These are phyloP conservation scores for Smutsia gigantea DNA, from an alignment of 2,797 vertebrate genomes.

Conservation along the genomic window DNA sequence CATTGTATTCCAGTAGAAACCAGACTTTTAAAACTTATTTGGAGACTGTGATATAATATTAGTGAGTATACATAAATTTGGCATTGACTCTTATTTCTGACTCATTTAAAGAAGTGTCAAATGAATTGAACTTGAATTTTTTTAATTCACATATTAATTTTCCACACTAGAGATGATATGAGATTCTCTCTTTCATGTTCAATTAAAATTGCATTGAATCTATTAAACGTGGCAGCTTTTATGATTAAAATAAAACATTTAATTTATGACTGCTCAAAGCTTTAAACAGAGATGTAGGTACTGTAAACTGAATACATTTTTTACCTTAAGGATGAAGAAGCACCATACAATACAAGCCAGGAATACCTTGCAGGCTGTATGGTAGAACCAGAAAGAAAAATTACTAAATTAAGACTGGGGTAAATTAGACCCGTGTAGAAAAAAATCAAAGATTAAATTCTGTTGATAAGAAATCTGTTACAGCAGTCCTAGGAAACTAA, in stretches of 20 bases:
- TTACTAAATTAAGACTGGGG: background rate
- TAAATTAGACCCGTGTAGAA: background rate
- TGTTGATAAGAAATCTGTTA: background rate
- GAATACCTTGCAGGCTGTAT: background rate
- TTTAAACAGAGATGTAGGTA: background rate
- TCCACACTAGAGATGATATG: background rate
- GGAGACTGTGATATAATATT: background rate
- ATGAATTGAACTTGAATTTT: background rate
- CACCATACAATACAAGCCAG: background rate
- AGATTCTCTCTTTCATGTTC: background rate
- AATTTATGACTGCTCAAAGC: background rate
- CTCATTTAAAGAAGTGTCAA: background rate
- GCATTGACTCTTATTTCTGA: background rate
- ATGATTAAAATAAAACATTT: slow-evolving; percentile 16
- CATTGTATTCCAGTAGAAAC: background rate
- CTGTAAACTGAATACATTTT: background rate
- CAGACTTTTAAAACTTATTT: background rate
- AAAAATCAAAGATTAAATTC: background rate
- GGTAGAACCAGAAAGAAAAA: background rate
- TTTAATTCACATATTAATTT: background rate
- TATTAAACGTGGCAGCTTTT: slow-evolving; percentile 17
- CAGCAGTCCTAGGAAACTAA: background rate
- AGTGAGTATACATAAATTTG: background rate
- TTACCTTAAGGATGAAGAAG: background rate
- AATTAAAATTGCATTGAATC: background rate